Evolutionary conservation across 2,888 invertebrate genomes (phyloP).

Genomic region (Troides oblongomaculatus): DNA sequence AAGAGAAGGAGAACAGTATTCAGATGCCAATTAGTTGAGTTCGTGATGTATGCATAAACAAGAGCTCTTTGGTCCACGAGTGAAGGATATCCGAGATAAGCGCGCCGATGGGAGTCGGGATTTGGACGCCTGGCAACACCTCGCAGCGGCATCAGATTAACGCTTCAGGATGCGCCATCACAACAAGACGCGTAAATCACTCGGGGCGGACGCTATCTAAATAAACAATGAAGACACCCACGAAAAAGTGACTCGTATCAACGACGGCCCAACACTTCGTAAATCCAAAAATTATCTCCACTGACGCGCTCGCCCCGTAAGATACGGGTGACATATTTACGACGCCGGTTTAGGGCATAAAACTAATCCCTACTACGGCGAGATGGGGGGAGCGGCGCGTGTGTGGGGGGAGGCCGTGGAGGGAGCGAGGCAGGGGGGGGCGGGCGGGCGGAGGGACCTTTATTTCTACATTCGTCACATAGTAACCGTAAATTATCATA

Average conservation of each 20-base stretch:
- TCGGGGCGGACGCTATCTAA: conserved; percentile 39
- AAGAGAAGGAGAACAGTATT: too few relatives aligned
- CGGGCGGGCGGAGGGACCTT: conserved; percentile 62
- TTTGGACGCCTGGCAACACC: conserved; percentile 15
- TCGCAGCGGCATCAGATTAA: conserved; percentile 15
- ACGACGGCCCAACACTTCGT: conserved; percentile 49
- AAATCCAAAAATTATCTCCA: conserved; percentile 76
- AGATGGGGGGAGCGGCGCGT: too few relatives aligned
- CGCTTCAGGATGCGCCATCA: conserved; percentile 26
- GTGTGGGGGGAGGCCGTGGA: too few relatives aligned
- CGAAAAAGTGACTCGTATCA: conserved; percentile 40
- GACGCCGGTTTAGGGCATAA: conserved; percentile 74
- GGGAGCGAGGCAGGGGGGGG: conserved; percentile 31
- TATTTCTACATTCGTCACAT: conserved; percentile 82
- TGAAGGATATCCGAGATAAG: neutral
- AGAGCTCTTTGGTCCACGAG: neutral
- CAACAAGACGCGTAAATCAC: conserved; percentile 29
- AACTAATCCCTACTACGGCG: conserved; percentile 67
- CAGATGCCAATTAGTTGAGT: too few relatives aligned
- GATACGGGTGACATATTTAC: conserved; percentile 78
- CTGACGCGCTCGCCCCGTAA: conserved; percentile 59
- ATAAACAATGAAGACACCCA: conserved; percentile 42
- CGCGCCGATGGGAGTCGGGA: conserved; percentile 6
- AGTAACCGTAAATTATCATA: conserved; percentile 81
- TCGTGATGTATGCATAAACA: neutral